phyloP scores from a whole-genome alignment of 2,797 vertebrate genomes.

The Geotrypetes seraphini region DNA sequence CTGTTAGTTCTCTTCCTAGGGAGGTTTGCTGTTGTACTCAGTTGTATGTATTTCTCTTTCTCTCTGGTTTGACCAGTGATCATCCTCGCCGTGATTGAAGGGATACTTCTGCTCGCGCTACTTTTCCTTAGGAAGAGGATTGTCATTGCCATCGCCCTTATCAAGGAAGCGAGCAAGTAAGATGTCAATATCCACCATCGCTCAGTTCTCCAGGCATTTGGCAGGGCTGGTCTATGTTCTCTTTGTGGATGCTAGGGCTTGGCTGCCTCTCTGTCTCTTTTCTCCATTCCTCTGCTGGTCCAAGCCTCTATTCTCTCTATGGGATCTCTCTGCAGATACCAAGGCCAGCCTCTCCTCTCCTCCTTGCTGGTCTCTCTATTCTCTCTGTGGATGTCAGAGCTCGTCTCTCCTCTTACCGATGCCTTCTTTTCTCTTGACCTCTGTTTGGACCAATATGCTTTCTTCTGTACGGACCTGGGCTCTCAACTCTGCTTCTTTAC shows the following conservation, averaged over 20 bases:
- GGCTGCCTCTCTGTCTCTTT: not conserved
- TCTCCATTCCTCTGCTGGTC: not conserved
- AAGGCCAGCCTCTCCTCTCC: no score
- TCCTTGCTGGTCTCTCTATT: no score
- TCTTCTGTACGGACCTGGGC: no score
- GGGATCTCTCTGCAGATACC: no score
- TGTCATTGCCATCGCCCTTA: conserved; percentile 73
- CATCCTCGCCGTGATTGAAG: conserved; percentile 61
- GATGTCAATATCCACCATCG: no score
- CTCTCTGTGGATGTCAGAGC: no score
- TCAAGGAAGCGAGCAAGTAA: conserved; percentile 80
- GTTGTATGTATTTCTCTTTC: not conserved
- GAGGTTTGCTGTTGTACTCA: not conserved
- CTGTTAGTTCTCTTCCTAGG: no score
- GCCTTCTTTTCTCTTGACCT: not conserved
- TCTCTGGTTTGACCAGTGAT: no score
- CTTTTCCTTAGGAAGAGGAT: conserved; percentile 76
- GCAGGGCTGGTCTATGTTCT: not conserved
- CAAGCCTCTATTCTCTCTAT: not conserved
- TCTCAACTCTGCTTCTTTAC: no score
- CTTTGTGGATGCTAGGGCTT: not conserved
- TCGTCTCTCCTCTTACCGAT: no score
- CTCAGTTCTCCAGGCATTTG: not conserved
- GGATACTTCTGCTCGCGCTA: conserved; percentile 60
- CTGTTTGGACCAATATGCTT: no score